Conservation (phyloP, 2,888 invertebrate genomes). For the Muschampia plurimacula region DNA sequence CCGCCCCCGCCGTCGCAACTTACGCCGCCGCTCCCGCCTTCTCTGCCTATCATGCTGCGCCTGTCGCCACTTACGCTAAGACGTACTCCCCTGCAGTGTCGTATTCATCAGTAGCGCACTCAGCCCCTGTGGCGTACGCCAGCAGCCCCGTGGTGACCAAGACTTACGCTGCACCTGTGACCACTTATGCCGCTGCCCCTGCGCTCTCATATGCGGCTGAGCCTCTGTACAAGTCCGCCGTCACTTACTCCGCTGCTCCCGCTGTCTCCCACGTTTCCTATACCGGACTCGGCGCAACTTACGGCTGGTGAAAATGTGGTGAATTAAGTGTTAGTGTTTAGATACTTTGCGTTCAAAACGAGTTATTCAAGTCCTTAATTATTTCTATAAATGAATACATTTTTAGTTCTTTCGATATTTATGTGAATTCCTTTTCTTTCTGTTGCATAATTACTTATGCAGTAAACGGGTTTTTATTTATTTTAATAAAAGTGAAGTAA, state of each 20-base stretch:
- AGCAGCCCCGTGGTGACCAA: conserved; percentile 49
- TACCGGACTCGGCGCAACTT: conserved; percentile 83
- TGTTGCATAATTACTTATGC: not conserved
- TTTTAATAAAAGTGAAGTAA: not conserved
- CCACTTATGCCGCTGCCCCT: conserved; percentile 44
- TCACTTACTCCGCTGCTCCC: conserved; percentile 56
- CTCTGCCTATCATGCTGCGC: conserved; percentile 44
- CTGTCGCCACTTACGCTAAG: conserved; percentile 43
- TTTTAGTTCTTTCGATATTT: not conserved
- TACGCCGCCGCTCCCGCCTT: conserved; percentile 50
- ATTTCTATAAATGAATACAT: not conserved
- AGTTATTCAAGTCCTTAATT: conserved; percentile 7
- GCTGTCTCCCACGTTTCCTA: conserved; percentile 87
- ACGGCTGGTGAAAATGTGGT: conserved; percentile 66
- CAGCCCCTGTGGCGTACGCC: conserved; percentile 50
- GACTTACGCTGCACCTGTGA: conserved; percentile 46
- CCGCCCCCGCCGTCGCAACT: conserved; percentile 49
- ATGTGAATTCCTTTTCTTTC: not conserved
- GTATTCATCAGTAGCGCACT: conserved; percentile 46
- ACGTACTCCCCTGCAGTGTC: conserved; percentile 38
- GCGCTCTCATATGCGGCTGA: conserved; percentile 62
- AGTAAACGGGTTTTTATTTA: conserved; percentile 4
- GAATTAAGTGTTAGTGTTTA: conserved; percentile 3
- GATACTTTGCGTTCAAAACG: not conserved
- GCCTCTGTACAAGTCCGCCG: conserved; percentile 49